Base-by-base conservation (phyloP, 2,113 vertebrate species). In the Trogon surrucura region DNA sequence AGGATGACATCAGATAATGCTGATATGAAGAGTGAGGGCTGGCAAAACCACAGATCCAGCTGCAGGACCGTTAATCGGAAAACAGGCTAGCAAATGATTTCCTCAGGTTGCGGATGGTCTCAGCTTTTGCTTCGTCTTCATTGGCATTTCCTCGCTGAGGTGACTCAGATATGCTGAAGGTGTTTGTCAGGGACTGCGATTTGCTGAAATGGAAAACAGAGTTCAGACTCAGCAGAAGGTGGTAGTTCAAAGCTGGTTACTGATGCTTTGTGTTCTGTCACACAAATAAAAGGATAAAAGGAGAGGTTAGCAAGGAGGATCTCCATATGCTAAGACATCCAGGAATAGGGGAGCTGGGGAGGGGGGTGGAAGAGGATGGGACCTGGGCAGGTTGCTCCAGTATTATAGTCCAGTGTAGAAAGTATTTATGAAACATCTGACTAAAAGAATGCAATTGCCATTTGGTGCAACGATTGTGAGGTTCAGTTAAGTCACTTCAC, bases 81-180 rank as follows among this genome's bases (percentile, higher is more conserved):
- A 99, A 99, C 86, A 99, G 98, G 97, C 99, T 99, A 94, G 99
- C 99, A 47, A 99, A 99, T 56, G 99, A 99, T 97, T 99, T 99
- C 67, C 99, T 98, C 92, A 99, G 98, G 97, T 99, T 99, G 96
- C 99, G 99, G 97, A 99, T 99, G 97, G 99, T 99, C 94, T 99
- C 99, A 0, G 99, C 99, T 97, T 99, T 99, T 97, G 99, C 99
- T 97, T 99, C 99, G 1, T 99, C 99, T 70, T 99, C 99, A 2
- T 95, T 99, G 47, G 98, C 47, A 51, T 93, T 98, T 79, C 99
- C 98, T 11, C 98, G 97, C 73, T 97, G 98, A 91, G 98, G 80
- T 6, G 98, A 94, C 88, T 99, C 99, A 1, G 99, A 98, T 74
- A 98, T 95, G 80, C 97, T 98, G 97, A 99, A 99, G 97, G 98